Conservation (phyloP, 2,888 invertebrate genomes). For the Drosophila gaucha region DNA sequence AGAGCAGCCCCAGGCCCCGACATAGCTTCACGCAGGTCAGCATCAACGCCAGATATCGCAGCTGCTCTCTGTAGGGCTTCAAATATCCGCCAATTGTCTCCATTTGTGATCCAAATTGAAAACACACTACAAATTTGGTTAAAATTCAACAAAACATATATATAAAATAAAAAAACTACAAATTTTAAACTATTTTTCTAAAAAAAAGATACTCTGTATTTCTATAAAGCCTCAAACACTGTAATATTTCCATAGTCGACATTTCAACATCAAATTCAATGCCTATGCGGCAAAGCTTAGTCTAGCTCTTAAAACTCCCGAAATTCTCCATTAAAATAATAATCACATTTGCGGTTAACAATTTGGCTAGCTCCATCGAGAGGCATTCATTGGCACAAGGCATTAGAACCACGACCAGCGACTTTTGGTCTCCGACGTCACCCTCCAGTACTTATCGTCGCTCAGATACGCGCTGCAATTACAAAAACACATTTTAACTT, state of each 20-base stretch:
- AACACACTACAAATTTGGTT: background rate
- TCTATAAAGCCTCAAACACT: background rate
- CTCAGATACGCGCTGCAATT: slow-evolving; percentile 86
- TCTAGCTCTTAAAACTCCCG: background rate
- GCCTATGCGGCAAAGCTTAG: background rate
- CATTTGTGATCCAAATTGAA: slow-evolving; percentile 1
- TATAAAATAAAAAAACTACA: background rate
- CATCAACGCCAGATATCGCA: slow-evolving; percentile 5
- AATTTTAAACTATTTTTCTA: too few species aligned
- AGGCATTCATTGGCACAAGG: background rate
- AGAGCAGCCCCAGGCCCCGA: slow-evolving; percentile 2
- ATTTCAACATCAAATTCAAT: background rate
- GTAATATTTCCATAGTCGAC: too few species aligned
- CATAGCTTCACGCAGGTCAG: slow-evolving; percentile 24
- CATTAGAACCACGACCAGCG: slow-evolving; percentile 70
- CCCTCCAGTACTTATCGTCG: slow-evolving; percentile 87
- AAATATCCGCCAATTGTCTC: background rate
- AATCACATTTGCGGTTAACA: slow-evolving; percentile 39
- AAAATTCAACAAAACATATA: background rate
- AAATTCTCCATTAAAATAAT: slow-evolving; percentile 13
- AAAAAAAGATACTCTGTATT: background rate
- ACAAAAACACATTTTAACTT: background rate
- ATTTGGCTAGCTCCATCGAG: background rate
- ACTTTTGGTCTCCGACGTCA: slow-evolving; percentile 81
- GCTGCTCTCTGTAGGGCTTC: background rate